These are phyloP conservation scores for Palythoa caribaeorum DNA, from an alignment of 92 coral and sea anemone genomes.

Conservation along the genomic window DNA sequence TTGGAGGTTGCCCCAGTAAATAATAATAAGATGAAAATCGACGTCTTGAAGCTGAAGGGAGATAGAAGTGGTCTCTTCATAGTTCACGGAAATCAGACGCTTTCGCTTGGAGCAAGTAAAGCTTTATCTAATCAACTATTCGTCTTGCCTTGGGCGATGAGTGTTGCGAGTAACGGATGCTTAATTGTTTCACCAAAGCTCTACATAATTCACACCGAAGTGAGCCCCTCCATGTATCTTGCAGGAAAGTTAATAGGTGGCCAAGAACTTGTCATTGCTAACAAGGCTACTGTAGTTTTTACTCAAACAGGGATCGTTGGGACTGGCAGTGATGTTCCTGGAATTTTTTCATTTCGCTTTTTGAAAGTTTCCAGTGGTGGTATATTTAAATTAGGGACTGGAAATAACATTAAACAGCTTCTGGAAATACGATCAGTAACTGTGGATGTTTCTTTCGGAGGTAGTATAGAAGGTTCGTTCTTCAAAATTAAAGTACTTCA, in stretches of 20 bases:
- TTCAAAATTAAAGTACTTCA: constrained; percentile 54
- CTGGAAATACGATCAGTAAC: constrained; percentile 63
- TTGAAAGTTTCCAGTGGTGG: constrained; percentile 72
- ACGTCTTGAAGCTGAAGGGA: constrained; percentile 65
- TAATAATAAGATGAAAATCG: constrained; percentile 54
- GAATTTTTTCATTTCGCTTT: constrained; percentile 63
- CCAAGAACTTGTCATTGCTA: constrained; percentile 65
- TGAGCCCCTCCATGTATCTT: constrained; percentile 65
- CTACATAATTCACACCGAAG: constrained; percentile 61
- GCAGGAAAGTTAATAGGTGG: constrained; percentile 71
- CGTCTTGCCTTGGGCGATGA: constrained; percentile 75
- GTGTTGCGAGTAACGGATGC: constrained; percentile 58
- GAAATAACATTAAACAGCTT: constrained; percentile 24
- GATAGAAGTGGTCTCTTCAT: constrained; percentile 68
- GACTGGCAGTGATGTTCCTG: constrained; percentile 49
- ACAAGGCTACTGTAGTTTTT: constrained; percentile 57
- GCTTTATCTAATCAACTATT: constrained; percentile 58
- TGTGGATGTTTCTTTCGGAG: constrained; percentile 68
- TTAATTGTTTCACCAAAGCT: constrained; percentile 63
- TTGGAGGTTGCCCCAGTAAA: constrained; percentile 59
- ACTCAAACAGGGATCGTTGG: constrained; percentile 71
- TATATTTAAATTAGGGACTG: constrained; percentile 46
- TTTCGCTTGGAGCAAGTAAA: constrained; percentile 65
- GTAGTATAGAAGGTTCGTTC: constrained; percentile 60
- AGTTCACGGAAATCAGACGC: constrained; percentile 60